phyloP scores from a whole-genome alignment of 1,140 invertebrate genomes.

The Cherax destructor region DNA sequence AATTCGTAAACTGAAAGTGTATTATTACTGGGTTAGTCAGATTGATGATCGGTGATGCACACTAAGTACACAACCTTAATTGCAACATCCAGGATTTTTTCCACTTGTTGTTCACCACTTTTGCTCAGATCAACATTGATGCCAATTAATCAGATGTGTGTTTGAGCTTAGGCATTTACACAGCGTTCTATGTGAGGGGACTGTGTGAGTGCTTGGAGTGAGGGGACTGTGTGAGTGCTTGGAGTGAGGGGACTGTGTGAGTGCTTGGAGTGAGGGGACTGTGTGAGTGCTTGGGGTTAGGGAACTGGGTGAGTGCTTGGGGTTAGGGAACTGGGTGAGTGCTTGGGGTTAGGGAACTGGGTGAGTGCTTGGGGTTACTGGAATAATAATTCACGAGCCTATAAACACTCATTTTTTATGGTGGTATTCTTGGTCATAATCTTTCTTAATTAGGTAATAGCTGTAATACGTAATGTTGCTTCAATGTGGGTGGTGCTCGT shows the following conservation, averaged over 20 bases:
- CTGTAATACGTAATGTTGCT: neutral
- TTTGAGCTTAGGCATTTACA: slow-evolving; percentile 20
- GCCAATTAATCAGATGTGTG: slow-evolving; percentile 37
- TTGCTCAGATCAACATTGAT: slow-evolving; percentile 30
- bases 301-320: too few species aligned
- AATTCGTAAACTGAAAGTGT: neutral
- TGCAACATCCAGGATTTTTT: slow-evolving; percentile 7
- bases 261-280: neutral
- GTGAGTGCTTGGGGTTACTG: too few species aligned
- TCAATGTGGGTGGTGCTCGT: neutral
- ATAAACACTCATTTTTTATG: too few species aligned
- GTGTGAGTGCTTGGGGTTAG: neutral
- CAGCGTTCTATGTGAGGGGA: slow-evolving; percentile 18
- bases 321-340: too few species aligned
- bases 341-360: too few species aligned
- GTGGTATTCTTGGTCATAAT: neutral
- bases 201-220: neutral
- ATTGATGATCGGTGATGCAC: neutral
- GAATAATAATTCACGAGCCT: too few species aligned
- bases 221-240: neutral
- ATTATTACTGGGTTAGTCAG: neutral
- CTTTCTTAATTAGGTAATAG: slow-evolving; percentile 7
- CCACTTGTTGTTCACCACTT: slow-evolving; percentile 6
- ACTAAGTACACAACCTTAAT: slow-evolving; percentile 4
- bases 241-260: neutral